Evolutionary conservation across 1,140 invertebrate genomes (phyloP), one percentile per base, ranked within the genome.

Genomic region (Onthophagus taurus): DNA sequence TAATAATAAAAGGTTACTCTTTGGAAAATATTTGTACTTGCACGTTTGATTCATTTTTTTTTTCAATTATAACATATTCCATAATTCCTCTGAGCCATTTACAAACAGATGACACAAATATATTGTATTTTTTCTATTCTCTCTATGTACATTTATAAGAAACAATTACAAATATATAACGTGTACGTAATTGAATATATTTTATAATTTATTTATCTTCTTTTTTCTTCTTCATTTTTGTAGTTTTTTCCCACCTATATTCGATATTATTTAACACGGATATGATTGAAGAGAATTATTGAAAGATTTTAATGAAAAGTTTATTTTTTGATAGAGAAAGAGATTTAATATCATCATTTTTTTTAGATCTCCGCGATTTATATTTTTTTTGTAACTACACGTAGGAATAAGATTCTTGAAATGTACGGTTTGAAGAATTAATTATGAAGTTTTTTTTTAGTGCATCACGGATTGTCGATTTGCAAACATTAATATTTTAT

Each of bases 131-230:
- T n/a, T n/a, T n/a, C 23, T 44, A 36, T 44, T 31, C 17, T 24
- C 16, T 41, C 35, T 30, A 41, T 41, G 26, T 47, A 26, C 36
- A 42, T 38, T 23, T 41, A 41, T 41, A 41, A 41, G 38, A 41
- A 41, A 41, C 24, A 26, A 21, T 34, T 44, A 34, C 42, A 44
- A 33, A 44, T 35, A 34, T 44, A 24, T 44, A 35, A 12, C 21
- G 20, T 44, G 18, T 19, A 23, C n/a, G 11, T 39, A 19, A 23
- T 23, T 24, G n/a, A 11, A 24, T 39, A 39, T 21, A 33, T 33
- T 34, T 20, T 20, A 29, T 35, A 35, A 35, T 36, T 35, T 11
- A 11, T 17, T 13, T 11, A 17, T 35, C 12, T 12, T 12, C 12
- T 35, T 13, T 12, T 11, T 12, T 35, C 12, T 35, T 11, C 12